Percentiles rank a stretch among this genome's conserved stretches.
phyloP scores from a whole-genome alignment of 1,140 invertebrate genomes.

The Nylanderia fulva region DNA sequence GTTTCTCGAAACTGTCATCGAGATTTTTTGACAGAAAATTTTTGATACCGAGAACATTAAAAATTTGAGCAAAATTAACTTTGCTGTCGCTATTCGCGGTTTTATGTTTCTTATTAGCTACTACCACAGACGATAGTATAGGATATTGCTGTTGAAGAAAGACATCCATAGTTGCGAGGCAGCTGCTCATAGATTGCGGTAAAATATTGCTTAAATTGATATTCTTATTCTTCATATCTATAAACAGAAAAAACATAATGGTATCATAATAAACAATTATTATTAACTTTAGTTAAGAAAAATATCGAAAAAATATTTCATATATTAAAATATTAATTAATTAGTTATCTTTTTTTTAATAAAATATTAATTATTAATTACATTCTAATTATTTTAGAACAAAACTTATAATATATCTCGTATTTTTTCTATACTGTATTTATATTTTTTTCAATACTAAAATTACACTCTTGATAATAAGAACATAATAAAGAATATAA shows the following conservation, averaged over 20 bases:
- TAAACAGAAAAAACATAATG: constrained; percentile 15
- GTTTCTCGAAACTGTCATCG: constrained; percentile 93
- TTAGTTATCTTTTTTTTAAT: too few relatives aligned
- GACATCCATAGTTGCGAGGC: constrained; percentile 93
- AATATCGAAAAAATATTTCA: too few relatives aligned
- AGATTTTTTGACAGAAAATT: constrained; percentile 92
- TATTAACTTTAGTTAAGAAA: too few relatives aligned
- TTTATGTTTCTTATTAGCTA: constrained; percentile 91
- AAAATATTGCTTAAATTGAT: constrained; percentile 96
- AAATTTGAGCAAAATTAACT: constrained; percentile 89
- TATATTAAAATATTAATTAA: too few relatives aligned
- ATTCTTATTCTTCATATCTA: constrained; percentile 93
- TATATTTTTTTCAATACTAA: too few relatives aligned
- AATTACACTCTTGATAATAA: too few relatives aligned
- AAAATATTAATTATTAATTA: too few relatives aligned
- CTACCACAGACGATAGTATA: constrained; percentile 94
- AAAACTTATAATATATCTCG: too few relatives aligned
- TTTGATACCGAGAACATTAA: constrained; percentile 96
- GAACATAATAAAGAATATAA: too few relatives aligned
- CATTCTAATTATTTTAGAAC: too few relatives aligned
- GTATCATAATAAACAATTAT: too few relatives aligned
- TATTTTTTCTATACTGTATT: too few relatives aligned
- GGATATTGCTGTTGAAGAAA: constrained; percentile 95
- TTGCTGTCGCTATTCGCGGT: constrained; percentile 85
- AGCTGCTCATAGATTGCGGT: constrained; percentile 96